These are phyloP conservation scores for Cyprinella venusta DNA, from an alignment of 2,797 vertebrate species.

Conservation along the genomic window DNA sequence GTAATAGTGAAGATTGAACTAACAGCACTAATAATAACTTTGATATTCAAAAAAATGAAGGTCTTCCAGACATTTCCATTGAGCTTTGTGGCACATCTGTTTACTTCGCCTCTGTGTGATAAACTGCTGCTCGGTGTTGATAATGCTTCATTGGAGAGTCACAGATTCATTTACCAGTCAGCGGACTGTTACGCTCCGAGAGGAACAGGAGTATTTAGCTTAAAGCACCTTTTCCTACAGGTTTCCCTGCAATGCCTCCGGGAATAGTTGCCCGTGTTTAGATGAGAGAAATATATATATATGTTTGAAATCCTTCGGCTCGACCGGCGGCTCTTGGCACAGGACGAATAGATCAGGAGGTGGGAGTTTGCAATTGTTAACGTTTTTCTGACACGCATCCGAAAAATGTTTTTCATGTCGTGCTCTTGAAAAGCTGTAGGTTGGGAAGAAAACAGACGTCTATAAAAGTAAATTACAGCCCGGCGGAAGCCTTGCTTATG, in stretches of 20 bases:
- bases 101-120: slow-evolving; percentile 60
- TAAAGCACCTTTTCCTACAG: slow-evolving; percentile 48
- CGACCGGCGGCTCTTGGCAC: slow-evolving; percentile 51
- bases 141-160: slow-evolving; percentile 69
- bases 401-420: slow-evolving; percentile 24
- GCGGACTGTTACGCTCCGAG: slow-evolving; percentile 62
- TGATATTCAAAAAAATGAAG: background rate
- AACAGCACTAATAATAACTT: background rate
- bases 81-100: slow-evolving; percentile 60
- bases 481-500: slow-evolving; percentile 20
- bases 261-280: slow-evolving; percentile 18
- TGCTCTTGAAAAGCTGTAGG: slow-evolving; percentile 27
- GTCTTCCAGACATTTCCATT: background rate
- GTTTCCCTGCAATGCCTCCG: slow-evolving; percentile 32
- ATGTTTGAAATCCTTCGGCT: slow-evolving; percentile 52
- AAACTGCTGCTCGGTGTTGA: slow-evolving; percentile 69
- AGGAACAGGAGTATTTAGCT: slow-evolving; percentile 55
- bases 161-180: slow-evolving; percentile 69
- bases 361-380: slow-evolving; percentile 36
- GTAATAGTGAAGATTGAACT: background rate
- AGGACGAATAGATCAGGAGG: slow-evolving; percentile 54
- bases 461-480: slow-evolving; percentile 39
- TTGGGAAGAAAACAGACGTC: slow-evolving; percentile 1
- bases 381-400: slow-evolving; percentile 15
- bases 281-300: slow-evolving; percentile 46